phyloP scores from a whole-genome alignment of 1,140 invertebrate species.

The Solenopsis invicta region DNA sequence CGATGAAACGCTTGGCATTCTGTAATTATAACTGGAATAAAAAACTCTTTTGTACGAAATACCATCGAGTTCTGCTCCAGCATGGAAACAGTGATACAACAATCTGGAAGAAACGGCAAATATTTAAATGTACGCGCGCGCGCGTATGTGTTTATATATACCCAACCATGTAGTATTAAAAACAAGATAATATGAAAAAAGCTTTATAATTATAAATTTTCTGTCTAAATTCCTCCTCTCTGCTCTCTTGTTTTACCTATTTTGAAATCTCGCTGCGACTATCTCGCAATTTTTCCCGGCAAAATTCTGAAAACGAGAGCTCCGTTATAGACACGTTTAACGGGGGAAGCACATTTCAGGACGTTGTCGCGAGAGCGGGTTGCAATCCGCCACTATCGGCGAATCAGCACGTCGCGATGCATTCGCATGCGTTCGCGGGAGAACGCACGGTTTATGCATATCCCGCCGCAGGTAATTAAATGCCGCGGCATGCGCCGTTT shows the following conservation, averaged over 20 bases:
- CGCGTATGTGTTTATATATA: too few species aligned
- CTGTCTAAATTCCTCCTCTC: neutral
- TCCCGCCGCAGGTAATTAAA: constrained; percentile 60
- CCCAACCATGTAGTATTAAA: neutral
- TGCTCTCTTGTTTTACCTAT: neutral
- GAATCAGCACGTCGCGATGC: constrained; percentile 56
- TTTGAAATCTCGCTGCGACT: neutral
- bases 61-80: neutral
- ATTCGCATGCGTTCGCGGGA: constrained; percentile 7
- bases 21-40: neutral
- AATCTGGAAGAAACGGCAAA: neutral
- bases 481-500: constrained; percentile 56
- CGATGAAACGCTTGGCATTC: neutral
- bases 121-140: neutral
- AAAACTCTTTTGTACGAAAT: neutral
- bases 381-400: constrained; percentile 9
- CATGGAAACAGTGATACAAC: neutral
- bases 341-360: too few species aligned
- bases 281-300: neutral
- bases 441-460: constrained; percentile 33
- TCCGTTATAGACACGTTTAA: constrained; percentile 5
- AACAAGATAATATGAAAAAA: neutral
- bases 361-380: neutral
- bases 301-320: neutral
- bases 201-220: neutral